A percentile compares a stretch with the other conserved stretches of the same genome.
phyloP scores from a whole-genome alignment of 2,113 vertebrate genomes.

The Cyanoramphus novaezelandiae region DNA sequence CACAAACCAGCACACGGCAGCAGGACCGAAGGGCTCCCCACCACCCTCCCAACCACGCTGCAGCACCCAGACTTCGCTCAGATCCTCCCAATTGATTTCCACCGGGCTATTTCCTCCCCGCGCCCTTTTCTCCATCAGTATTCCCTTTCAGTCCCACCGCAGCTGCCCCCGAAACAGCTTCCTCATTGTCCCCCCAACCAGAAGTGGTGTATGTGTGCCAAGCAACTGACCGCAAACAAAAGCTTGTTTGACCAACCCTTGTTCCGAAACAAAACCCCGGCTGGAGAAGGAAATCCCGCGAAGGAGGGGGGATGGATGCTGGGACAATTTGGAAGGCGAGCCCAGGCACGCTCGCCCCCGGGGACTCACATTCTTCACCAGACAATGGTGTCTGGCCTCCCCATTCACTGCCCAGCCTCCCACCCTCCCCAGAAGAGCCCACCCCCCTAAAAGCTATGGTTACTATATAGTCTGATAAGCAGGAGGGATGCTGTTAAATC shows the following conservation, averaged over 20 bases:
- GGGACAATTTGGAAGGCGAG: conserved; percentile 71
- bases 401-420: conserved; percentile 36
- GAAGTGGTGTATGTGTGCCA: conserved; percentile 73
- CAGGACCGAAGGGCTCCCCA: neutral
- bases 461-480: neutral
- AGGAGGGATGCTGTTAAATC: neutral
- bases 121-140: conserved; percentile 55
- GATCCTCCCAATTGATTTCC: conserved; percentile 34
- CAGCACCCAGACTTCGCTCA: neutral
- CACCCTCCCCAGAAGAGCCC: neutral
- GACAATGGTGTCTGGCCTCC: conserved; percentile 68
- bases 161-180: conserved; percentile 73
- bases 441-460: neutral
- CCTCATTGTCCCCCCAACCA: conserved; percentile 74
- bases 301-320: conserved; percentile 66
- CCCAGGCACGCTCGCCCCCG: neutral
- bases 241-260: conserved; percentile 86
- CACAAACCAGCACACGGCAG: neutral
- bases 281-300: conserved; percentile 77
- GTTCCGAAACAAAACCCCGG: conserved; percentile 80
- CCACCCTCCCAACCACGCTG: neutral
- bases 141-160: conserved; percentile 57
- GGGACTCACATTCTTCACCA: conserved; percentile 59
- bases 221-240: conserved; percentile 84
- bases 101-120: conserved; percentile 2